Evolutionary conservation across 2,797 vertebrate species (phyloP).

Genomic region (Protonibea diacanthus): DNA sequence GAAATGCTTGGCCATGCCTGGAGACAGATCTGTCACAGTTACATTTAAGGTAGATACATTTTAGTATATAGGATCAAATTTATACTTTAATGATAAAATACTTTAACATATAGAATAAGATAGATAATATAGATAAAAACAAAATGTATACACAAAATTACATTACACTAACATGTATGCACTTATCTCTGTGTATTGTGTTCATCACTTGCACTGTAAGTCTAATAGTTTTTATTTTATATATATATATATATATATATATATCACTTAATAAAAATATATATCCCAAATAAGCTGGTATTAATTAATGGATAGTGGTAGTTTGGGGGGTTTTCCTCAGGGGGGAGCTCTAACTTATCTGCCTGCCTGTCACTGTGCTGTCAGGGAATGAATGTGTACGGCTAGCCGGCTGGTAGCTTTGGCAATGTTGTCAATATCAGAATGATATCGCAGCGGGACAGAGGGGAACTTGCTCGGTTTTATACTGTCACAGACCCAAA

Average conservation of each 20-base stretch:
- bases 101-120: too few species aligned
- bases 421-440: constrained; percentile 85
- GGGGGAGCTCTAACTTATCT: constrained; percentile 33
- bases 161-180: background rate
- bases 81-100: background rate
- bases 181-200: background rate
- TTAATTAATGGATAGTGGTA: background rate
- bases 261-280: constrained; percentile 9
- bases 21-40: background rate
- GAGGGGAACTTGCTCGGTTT: constrained; percentile 94
- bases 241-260: too few species aligned
- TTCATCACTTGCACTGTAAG: background rate
- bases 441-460: constrained; percentile 93
- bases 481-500: constrained; percentile 97
- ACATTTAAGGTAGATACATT: background rate
- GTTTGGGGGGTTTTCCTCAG: background rate
- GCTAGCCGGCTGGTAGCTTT: constrained; percentile 77
- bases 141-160: background rate
- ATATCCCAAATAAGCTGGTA: background rate
- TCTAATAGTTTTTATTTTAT: too few species aligned
- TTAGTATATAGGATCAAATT: background rate
- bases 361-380: constrained; percentile 31
- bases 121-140: too few species aligned
- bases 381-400: constrained; percentile 67
- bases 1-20: background rate